Conservation (phyloP, 2,797 vertebrate species). For the Cercopithecus diana region DNA sequence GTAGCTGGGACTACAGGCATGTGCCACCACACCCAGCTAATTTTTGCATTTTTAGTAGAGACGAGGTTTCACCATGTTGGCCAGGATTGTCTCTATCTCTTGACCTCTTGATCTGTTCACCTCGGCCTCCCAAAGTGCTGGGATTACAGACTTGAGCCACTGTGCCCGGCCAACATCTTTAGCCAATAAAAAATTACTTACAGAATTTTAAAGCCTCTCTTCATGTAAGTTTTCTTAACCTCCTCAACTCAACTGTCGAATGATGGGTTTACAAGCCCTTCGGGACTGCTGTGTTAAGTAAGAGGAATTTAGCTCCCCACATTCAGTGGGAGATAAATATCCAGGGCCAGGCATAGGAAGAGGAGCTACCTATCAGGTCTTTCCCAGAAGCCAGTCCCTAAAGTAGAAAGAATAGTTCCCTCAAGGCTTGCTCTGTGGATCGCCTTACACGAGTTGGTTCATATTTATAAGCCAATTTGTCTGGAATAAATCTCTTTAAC, state of each 20-base stretch:
- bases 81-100: too few species aligned
- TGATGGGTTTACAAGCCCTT: slow-evolving; percentile 41
- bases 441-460: neutral
- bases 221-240: slow-evolving; percentile 55
- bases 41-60: too few species aligned
- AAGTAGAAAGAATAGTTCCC: slow-evolving; percentile 40
- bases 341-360: neutral
- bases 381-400: neutral
- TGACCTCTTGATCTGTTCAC: too few species aligned
- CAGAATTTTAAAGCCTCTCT: slow-evolving; percentile 5
- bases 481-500: slow-evolving; percentile 56
- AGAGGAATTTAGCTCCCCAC: neutral
- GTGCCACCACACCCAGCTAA: too few species aligned
- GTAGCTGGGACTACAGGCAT: too few species aligned
- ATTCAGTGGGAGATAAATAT: neutral
- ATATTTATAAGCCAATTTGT: slow-evolving; percentile 53
- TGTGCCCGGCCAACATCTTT: neutral
- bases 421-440: neutral
- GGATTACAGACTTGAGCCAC: too few species aligned
- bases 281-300: neutral
- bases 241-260: slow-evolving; percentile 25
- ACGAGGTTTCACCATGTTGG: too few species aligned
- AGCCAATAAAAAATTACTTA: slow-evolving; percentile 56
- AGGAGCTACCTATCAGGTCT: neutral
- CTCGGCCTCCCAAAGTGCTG: too few species aligned